Percentiles rank a stretch among this genome's conserved stretches.
Conservation (phyloP, 2,113 vertebrate genomes). For the Bubo blakistoni region DNA sequence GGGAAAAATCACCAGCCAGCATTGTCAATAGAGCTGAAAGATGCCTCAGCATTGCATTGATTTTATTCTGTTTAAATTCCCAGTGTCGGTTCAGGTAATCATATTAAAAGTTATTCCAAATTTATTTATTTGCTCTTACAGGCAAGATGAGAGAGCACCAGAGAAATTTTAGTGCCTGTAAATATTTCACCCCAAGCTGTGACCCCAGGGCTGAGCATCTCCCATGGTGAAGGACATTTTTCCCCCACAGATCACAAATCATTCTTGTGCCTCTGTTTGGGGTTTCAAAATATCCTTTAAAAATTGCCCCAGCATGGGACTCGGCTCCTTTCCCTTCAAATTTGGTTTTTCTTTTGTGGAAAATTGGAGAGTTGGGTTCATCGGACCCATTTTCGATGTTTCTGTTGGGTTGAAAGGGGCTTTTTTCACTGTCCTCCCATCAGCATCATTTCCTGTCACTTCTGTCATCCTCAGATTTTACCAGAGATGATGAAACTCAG, state of each 20-base stretch:
- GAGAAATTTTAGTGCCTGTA: not conserved
- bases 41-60: conserved; percentile 5
- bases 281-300: not conserved
- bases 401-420: not conserved
- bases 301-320: not conserved
- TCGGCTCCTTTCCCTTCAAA: not conserved
- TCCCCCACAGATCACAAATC: not conserved
- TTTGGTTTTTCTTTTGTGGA: rapidly evolving
- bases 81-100: not conserved
- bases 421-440: not conserved
- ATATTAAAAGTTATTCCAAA: not conserved
- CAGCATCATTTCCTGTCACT: not conserved
- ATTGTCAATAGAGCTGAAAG: conserved; percentile 29
- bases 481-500: rapidly evolving
- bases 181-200: not conserved
- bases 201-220: not conserved
- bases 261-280: not conserved
- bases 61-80: conserved; percentile 23
- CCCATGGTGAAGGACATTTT: rapidly evolving
- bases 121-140: not conserved
- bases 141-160: not conserved
- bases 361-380: not conserved
- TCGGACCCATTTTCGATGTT: not conserved
- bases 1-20: conserved; percentile 1
- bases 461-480: not conserved